Conservation (phyloP, 1,140 invertebrate genomes). For the Idris sp. region DNA sequence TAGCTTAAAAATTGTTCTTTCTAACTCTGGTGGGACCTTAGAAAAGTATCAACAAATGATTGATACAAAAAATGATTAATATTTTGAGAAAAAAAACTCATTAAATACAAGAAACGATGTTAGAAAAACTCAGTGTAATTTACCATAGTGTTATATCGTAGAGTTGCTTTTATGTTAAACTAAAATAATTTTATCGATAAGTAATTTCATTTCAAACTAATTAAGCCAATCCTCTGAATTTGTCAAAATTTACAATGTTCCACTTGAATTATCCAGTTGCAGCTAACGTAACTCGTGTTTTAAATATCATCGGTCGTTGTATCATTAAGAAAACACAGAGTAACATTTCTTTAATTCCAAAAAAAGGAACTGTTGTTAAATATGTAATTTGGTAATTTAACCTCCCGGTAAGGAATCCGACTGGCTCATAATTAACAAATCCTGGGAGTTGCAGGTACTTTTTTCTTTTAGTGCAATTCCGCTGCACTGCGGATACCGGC, state of each 20-base stretch:
- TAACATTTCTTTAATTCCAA: slow-evolving; percentile 45
- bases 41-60: too few relatives aligned
- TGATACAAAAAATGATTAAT: too few relatives aligned
- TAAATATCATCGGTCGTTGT: slow-evolving; percentile 13
- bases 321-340: slow-evolving; percentile 46
- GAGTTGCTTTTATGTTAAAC: too few relatives aligned
- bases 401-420: slow-evolving; percentile 45
- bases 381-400: slow-evolving; percentile 60
- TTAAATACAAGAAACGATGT: too few relatives aligned
- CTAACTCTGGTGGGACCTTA: too few relatives aligned
- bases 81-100: too few relatives aligned
- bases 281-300: slow-evolving; percentile 17
- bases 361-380: slow-evolving; percentile 54
- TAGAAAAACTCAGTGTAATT: too few relatives aligned
- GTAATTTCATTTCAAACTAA: too few relatives aligned
- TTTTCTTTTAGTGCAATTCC: slow-evolving; percentile 64
- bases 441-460: too few relatives aligned
- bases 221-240: neutral
- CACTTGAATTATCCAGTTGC: slow-evolving; percentile 24
- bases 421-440: slow-evolving; percentile 54
- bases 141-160: too few relatives aligned
- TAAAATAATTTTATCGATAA: too few relatives aligned
- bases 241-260: neutral
- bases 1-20: too few relatives aligned
- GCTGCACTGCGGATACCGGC: slow-evolving; percentile 47